Evolutionary conservation across 2,888 invertebrate species (phyloP).

Genomic region (Dione vanillae): DNA sequence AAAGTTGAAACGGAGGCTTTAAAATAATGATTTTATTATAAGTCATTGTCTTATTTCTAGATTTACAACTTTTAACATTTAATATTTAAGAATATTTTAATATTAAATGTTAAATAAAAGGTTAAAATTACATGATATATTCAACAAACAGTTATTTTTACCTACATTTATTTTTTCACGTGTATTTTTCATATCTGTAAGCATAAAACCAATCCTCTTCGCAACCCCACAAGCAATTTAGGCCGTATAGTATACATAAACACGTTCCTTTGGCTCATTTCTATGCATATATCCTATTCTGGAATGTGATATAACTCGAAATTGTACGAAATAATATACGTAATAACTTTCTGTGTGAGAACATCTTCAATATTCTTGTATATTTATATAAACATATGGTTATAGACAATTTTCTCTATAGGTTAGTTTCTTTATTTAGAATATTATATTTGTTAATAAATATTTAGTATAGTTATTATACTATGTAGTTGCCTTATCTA

Average conservation of each 20-base stretch:
- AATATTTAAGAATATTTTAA: no score
- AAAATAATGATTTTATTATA: no score
- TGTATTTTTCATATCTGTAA: neutral
- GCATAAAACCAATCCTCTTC: constrained; percentile 11
- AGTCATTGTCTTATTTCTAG: no score
- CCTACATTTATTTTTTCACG: neutral
- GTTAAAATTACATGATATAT: no score
- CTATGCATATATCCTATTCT: constrained; percentile 34
- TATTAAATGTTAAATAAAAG: no score
- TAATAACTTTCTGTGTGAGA: constrained; percentile 7
- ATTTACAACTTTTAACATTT: no score
- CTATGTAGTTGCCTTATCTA: no score
- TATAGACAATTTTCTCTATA: neutral
- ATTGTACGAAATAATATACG: constrained; percentile 30
- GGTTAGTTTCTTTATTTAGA: no score
- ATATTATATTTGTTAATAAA: no score
- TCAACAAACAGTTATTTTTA: no score
- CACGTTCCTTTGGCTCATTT: constrained; percentile 29
- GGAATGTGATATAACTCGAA: constrained; percentile 36
- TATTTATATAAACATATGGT: neutral
- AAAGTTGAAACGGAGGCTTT: no score
- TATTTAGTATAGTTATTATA: no score
- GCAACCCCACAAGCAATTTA: constrained; percentile 25
- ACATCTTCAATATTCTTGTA: constrained; percentile 10
- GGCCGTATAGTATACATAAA: constrained; percentile 26